Evolutionary conservation across 2,113 vertebrate species (phyloP).

Genomic region (Phoxinus phoxinus): DNA sequence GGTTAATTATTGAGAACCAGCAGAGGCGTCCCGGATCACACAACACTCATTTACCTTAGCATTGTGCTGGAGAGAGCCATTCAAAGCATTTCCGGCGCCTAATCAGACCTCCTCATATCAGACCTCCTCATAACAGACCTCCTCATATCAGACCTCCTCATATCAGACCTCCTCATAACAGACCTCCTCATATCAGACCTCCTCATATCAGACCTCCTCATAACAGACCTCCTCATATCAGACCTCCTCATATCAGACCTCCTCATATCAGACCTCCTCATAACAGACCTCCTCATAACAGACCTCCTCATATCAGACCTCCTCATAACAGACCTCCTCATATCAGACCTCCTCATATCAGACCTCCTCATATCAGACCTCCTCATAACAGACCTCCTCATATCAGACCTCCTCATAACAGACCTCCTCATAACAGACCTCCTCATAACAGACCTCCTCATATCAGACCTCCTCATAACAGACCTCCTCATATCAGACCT

Average conservation of each 20-base stretch:
- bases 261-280: not conserved
- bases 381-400: too few species aligned
- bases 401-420: not conserved
- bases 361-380: not conserved
- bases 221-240: too few species aligned
- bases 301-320: not conserved
- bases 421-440: not conserved
- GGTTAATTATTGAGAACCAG: constrained; percentile 18
- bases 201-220: not conserved
- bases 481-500: too few species aligned
- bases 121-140: not conserved
- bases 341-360: constrained; percentile 9
- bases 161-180: not conserved
- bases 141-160: not conserved
- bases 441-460: not conserved
- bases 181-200: too few species aligned
- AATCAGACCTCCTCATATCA: constrained; percentile 6
- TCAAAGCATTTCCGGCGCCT: constrained; percentile 4
- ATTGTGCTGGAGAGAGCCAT: not conserved
- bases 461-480: not conserved
- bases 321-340: too few species aligned
- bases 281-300: not conserved
- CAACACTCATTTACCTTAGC: not conserved
- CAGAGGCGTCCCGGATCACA: constrained; percentile 5
- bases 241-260: not conserved